phyloP scores from a whole-genome alignment of 2,888 invertebrate genomes.

The Spicauda simplicius region DNA sequence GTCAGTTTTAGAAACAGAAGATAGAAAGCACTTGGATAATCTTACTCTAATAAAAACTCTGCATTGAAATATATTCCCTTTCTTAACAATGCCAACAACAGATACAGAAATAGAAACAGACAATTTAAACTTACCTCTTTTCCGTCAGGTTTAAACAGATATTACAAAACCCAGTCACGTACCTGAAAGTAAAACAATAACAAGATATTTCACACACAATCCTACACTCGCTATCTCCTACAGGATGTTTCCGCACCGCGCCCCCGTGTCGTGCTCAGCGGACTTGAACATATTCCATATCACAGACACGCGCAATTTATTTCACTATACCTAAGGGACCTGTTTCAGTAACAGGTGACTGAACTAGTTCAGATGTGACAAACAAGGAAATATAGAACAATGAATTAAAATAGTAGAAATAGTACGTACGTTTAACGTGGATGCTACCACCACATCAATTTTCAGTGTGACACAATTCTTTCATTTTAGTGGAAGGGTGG shows the following conservation, averaged over 20 bases:
- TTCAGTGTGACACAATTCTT: too few relatives aligned
- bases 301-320: constrained; percentile 42
- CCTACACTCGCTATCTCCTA: constrained; percentile 26
- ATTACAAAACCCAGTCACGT: not conserved
- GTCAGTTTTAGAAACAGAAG: too few relatives aligned
- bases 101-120: not conserved
- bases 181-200: constrained; percentile 1
- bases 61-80: too few relatives aligned
- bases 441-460: too few relatives aligned
- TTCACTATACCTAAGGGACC: constrained; percentile 32
- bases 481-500: too few relatives aligned
- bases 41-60: too few relatives aligned
- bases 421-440: too few relatives aligned
- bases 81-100: not conserved
- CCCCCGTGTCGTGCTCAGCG: constrained; percentile 17
- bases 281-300: constrained; percentile 36
- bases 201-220: constrained; percentile 25
- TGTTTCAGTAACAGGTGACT: constrained; percentile 15
- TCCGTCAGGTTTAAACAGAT: not conserved
- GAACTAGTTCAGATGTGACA: not conserved
- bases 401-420: too few relatives aligned
- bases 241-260: constrained; percentile 27
- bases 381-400: not conserved
- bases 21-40: too few relatives aligned
- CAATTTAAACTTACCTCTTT: not conserved